Evolutionary conservation across 2,888 invertebrate genomes (phyloP), one percentile per base, ranked within the genome.

Genomic region (Meiosimyza platycephala): DNA sequence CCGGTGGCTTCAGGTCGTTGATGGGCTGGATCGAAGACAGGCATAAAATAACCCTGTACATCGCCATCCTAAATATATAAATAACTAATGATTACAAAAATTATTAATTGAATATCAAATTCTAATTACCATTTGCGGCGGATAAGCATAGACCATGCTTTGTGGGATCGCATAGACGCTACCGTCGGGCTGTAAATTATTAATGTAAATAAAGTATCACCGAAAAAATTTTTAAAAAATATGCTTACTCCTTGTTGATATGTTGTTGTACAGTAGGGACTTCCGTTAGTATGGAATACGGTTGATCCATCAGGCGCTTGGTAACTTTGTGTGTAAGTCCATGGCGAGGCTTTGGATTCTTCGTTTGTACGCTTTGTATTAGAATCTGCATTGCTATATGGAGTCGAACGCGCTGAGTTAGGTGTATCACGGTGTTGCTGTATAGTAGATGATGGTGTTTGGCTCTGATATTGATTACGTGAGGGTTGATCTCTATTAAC

Each of bases 131-230:
- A 85, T 81, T 74, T 82, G 83, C 78, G 82, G 84, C 77, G 86
- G 86, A 78, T 87, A 85, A 69, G 84, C 80, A 73, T 87, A 88
- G 60, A 88, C 84, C 88, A 87, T 87, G 80, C 85, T 84, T 77
- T 87, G 87, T 16, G 87, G 87, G 75, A 88, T 83, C 47, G 88
- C 87, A 79, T 87, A 88, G 76, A 87, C 83, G 78, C 84, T 87
- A 78, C 87, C 87, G 80, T 88, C 87, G 79, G 84, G 85, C 88
- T 87, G 72, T 52, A 76, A 76, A 65, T 48, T 48, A 67, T 74
- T 59, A 64, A 66, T 64, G 71, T 48, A 72, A 75, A 18, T n/a
- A 67, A 52, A 71, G 47, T 48, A 64, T 52, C 57, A 64, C 5
- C 48, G 16, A n/a, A 54, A 15, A 33, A 54, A 13, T 6, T 6